phyloP scores from a whole-genome alignment of 2,113 vertebrate genomes.

The Sebastes schlegelii region DNA sequence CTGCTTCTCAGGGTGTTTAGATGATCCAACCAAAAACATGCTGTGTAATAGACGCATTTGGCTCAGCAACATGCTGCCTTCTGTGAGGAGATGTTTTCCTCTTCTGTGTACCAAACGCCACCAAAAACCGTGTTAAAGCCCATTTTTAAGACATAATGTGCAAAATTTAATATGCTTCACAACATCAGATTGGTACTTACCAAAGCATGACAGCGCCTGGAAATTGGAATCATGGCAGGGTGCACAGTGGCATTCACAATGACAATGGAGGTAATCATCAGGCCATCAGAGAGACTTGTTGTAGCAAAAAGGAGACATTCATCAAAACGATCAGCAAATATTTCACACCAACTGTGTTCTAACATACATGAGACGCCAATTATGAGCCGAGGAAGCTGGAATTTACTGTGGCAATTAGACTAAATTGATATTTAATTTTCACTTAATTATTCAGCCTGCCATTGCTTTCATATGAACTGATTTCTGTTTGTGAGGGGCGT shows the following conservation, averaged over 20 bases:
- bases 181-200: slow-evolving; percentile 39
- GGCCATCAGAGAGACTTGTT: slow-evolving; percentile 46
- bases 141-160: slow-evolving; percentile 40
- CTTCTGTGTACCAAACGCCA: slow-evolving; percentile 10
- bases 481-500: not conserved
- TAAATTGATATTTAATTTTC: slow-evolving; percentile 25
- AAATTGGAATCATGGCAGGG: slow-evolving; percentile 52
- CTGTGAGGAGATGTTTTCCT: slow-evolving; percentile 16
- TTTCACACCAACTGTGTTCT: slow-evolving; percentile 15
- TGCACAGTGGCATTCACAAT: slow-evolving; percentile 40
- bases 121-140: slow-evolving; percentile 28
- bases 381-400: slow-evolving; percentile 12
- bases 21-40: slow-evolving; percentile 16
- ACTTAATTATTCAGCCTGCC: not conserved
- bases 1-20: not conserved
- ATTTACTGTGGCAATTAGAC: not conserved
- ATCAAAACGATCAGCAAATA: slow-evolving; percentile 9
- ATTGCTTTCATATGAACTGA: not conserved
- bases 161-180: slow-evolving; percentile 38
- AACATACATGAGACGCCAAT: slow-evolving; percentile 10
- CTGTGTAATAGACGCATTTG: slow-evolving; percentile 19
- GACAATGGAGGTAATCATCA: slow-evolving; percentile 57
- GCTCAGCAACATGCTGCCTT: not conserved
- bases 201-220: slow-evolving; percentile 39
- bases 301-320: slow-evolving; percentile 12